Percentiles rank a stretch among this genome's conserved stretches.
Evolutionary conservation across 2,888 invertebrate genomes (phyloP).

Genomic region (Machimus rusticus): DNA sequence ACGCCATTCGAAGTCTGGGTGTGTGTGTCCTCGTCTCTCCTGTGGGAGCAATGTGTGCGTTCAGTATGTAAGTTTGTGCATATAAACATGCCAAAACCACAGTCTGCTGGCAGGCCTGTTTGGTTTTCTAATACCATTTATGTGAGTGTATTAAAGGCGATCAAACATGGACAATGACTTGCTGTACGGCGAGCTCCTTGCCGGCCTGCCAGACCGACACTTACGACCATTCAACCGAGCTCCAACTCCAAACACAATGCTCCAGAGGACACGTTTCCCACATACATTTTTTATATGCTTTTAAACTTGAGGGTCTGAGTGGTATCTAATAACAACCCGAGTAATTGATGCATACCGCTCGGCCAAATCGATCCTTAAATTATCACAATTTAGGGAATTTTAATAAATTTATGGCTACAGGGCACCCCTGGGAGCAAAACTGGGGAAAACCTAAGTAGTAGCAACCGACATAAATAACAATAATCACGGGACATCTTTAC

Average conservation of each 20-base stretch:
- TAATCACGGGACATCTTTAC: neutral
- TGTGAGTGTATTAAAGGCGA: neutral
- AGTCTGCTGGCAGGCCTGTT: neutral
- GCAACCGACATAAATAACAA: neutral
- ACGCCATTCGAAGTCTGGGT: neutral
- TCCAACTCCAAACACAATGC: neutral
- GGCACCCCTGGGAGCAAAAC: neutral
- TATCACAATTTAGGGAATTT: conserved; percentile 10
- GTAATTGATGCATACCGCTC: neutral
- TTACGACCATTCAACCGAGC: neutral
- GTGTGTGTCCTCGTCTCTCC: neutral
- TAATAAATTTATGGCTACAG: conserved; percentile 8
- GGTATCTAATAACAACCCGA: neutral
- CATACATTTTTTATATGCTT: conserved; percentile 24
- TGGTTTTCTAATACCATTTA: conserved; percentile 5
- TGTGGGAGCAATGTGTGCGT: neutral
- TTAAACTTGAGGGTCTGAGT: neutral
- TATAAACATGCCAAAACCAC: conserved; percentile 23
- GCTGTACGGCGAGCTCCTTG: neutral
- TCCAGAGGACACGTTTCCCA: neutral
- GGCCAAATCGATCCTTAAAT: neutral
- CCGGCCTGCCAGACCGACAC: neutral
- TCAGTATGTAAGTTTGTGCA: neutral
- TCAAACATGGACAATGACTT: conserved; percentile 20
- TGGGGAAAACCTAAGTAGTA: neutral